Conservation (phyloP, 1,140 invertebrate genomes). For the Coptotermes formosanus region DNA sequence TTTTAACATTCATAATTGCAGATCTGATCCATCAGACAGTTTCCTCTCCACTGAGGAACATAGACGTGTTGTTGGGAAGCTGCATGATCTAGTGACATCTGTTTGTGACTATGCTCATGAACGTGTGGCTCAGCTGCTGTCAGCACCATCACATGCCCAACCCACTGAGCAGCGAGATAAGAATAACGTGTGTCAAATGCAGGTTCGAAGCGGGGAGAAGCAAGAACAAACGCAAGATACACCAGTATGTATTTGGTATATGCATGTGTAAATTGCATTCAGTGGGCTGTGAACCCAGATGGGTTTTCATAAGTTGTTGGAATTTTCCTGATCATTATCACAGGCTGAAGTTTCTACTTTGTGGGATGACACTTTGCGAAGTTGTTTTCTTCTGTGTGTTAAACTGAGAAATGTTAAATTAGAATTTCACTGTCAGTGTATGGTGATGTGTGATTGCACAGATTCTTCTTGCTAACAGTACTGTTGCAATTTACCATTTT, state of each 20-base stretch:
- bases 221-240: neutral
- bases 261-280: too few relatives aligned
- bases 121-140: conserved; percentile 80
- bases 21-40: conserved; percentile 56
- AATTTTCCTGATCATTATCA: too few relatives aligned
- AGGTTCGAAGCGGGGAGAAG: neutral
- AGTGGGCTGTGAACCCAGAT: too few relatives aligned
- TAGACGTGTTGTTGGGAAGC: conserved; percentile 61
- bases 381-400: too few relatives aligned
- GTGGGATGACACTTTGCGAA: too few relatives aligned
- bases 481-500: too few relatives aligned
- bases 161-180: conserved; percentile 57
- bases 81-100: conserved; percentile 73
- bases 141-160: conserved; percentile 57
- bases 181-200: neutral
- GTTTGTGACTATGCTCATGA: conserved; percentile 92
- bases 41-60: conserved; percentile 71
- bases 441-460: too few relatives aligned
- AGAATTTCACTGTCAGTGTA: too few relatives aligned
- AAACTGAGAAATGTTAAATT: too few relatives aligned
- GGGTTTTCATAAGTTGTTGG: too few relatives aligned
- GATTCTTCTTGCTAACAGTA: neutral
- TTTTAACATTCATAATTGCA: conserved; percentile 40
- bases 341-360: too few relatives aligned
- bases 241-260: neutral